Evolutionary conservation across 2,113 vertebrate genomes (phyloP).

Genomic region (Stegostoma tigrinum): DNA sequence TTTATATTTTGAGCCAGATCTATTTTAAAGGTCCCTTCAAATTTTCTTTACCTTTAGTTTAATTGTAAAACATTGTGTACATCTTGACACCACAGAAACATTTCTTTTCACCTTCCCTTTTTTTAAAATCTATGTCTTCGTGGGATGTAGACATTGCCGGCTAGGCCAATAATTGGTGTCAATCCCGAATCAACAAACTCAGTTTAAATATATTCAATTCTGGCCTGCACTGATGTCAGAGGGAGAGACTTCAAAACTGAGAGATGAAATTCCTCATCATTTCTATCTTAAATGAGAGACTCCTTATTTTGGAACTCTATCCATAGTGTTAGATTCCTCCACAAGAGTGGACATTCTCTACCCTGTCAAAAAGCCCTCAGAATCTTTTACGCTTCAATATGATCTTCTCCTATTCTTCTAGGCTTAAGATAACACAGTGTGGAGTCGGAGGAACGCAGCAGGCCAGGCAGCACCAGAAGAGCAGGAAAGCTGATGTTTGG

Average conservation of each 20-base stretch:
- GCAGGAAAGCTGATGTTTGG: no score
- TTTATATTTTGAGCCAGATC: background rate
- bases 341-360: no score
- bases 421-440: no score
- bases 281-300: background rate
- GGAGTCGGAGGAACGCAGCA: no score
- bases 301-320: no score
- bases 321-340: no score
- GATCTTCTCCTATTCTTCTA: no score
- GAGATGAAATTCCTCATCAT: background rate
- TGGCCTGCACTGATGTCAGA: background rate
- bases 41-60: background rate
- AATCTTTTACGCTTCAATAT: no score
- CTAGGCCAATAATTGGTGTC: background rate
- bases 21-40: background rate
- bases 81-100: background rate
- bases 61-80: background rate
- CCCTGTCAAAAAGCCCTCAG: no score
- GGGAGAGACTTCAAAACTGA: background rate
- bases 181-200: background rate
- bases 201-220: background rate
- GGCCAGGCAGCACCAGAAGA: no score
- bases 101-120: background rate
- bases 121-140: background rate
- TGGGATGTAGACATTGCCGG: background rate